Conservation (phyloP, 2,113 vertebrate genomes). For the Numenius arquata region DNA sequence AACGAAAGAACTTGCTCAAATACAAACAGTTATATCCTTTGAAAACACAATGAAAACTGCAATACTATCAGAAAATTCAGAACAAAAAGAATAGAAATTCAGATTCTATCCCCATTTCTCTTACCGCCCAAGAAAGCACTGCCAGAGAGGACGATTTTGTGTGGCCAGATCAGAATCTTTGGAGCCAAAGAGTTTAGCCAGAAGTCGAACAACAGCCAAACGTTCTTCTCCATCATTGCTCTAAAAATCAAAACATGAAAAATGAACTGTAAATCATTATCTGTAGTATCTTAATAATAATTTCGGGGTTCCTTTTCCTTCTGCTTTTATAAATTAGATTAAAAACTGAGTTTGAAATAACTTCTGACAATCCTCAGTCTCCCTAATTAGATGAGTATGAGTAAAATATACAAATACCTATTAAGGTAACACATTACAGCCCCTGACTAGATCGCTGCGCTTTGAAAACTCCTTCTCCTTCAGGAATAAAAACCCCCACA, state of each 20-base stretch:
- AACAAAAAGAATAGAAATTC: background rate
- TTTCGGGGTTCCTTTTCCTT: background rate
- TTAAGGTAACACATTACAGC: background rate
- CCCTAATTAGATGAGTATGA: background rate
- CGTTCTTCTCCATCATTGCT: conserved; percentile 98
- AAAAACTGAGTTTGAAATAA: background rate
- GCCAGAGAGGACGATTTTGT: conserved; percentile 97
- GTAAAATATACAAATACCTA: background rate
- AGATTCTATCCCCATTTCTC: background rate
- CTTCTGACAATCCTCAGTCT: background rate
- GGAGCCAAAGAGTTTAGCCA: conserved; percentile 96
- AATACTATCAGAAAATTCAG: background rate
- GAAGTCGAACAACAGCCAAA: conserved; percentile 92
- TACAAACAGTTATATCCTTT: background rate
- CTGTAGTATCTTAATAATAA: background rate
- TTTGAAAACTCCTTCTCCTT: background rate
- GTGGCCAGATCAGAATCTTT: conserved; percentile 98
- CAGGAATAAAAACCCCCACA: background rate
- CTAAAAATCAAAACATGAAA: conserved; percentile 67
- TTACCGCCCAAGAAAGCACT: conserved; percentile 97
- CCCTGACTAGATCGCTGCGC: background rate
- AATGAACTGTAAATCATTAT: background rate
- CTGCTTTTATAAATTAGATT: background rate
- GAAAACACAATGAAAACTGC: background rate
- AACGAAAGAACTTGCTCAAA: background rate